Base-by-base conservation (phyloP, 2,113 vertebrate genomes). In the Megalops atlanticus region DNA sequence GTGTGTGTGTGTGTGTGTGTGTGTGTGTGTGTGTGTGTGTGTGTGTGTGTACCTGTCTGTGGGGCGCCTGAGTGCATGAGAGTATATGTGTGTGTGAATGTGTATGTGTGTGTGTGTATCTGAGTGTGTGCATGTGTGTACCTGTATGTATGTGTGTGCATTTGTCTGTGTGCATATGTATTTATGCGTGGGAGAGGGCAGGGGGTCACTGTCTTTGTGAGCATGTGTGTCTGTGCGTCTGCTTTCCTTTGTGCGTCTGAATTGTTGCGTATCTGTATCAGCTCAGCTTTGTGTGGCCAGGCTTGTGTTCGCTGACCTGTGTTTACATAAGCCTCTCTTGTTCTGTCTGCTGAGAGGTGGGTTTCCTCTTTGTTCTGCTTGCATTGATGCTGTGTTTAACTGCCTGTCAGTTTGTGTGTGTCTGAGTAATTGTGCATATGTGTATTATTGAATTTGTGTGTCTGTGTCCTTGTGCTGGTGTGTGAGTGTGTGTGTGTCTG, bases 1-100 rank as follows among this genome's bases (percentile, higher is more conserved):
- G 69, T 70, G 58, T 40, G 33, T 70, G 31, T 76, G 7, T 4
- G 16, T 33, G 80, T 78, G 80, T 76, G 54, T 39, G 33, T 10
- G 78, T 5, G 68, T n/a, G 33, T 39, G 68, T 12, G 43, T 71
- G 49, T 75, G 74, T n/a, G 74, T 14, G 47, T 74, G 75, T 77
- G 33, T 77, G 39, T 79, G n/a, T 41, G 33, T n/a, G 21, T 68
- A 5, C 33, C 10, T 77, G 58, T 36, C n/a, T n/a, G n/a, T n/a
- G n/a, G n/a, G n/a, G n/a, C n/a, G n/a, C n/a, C n/a, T n/a, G n/a
- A n/a, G n/a, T n/a, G n/a, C n/a, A n/a, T n/a, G n/a, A n/a, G n/a
- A n/a, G 38, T 38, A 16, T 41, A 43, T 74, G 38, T 74, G 76
- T 73, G 41, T 71, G 24, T 41, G 79, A 58, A 43, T 40, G 71